Conservation (phyloP, 2,797 vertebrate species). For the Lophotriccus pileatus region DNA sequence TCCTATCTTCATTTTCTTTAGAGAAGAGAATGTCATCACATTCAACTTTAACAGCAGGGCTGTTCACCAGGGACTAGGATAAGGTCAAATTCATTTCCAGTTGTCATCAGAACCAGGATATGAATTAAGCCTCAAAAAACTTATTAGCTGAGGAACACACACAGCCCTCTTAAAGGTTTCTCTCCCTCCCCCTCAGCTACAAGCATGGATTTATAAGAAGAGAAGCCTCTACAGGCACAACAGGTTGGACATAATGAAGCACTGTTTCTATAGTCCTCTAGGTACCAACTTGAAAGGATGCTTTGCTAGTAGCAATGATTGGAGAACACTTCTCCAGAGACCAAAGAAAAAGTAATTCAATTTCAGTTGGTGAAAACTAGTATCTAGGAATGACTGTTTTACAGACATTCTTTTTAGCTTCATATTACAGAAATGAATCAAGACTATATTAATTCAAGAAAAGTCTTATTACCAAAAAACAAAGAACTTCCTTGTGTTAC, state of each 20-base stretch:
- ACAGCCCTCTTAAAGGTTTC: not conserved
- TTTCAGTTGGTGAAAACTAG: constrained; percentile 53
- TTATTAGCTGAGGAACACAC: not conserved
- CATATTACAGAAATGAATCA: constrained; percentile 62
- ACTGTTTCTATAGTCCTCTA: constrained; percentile 56
- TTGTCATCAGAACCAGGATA: constrained; percentile 49
- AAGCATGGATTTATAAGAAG: constrained; percentile 28
- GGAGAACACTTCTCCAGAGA: constrained; percentile 58
- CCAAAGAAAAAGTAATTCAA: constrained; percentile 63
- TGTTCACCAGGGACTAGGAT: not conserved
- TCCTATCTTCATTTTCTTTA: not conserved
- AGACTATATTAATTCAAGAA: constrained; percentile 54
- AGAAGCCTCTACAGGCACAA: constrained; percentile 36
- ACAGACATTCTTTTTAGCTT: constrained; percentile 53
- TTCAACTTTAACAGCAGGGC: not conserved
- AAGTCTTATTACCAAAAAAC: constrained; percentile 33
- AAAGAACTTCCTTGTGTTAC: constrained; percentile 28
- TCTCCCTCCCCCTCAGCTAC: not conserved
- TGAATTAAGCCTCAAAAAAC: constrained; percentile 47
- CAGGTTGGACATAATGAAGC: constrained; percentile 58
- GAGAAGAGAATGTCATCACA: not conserved
- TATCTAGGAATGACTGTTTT: constrained; percentile 43
- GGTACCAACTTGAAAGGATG: constrained; percentile 46
- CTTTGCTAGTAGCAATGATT: constrained; percentile 24
- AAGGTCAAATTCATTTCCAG: constrained; percentile 58